Conservation (phyloP, 2,888 invertebrate species). For the Leucoma salicis region DNA sequence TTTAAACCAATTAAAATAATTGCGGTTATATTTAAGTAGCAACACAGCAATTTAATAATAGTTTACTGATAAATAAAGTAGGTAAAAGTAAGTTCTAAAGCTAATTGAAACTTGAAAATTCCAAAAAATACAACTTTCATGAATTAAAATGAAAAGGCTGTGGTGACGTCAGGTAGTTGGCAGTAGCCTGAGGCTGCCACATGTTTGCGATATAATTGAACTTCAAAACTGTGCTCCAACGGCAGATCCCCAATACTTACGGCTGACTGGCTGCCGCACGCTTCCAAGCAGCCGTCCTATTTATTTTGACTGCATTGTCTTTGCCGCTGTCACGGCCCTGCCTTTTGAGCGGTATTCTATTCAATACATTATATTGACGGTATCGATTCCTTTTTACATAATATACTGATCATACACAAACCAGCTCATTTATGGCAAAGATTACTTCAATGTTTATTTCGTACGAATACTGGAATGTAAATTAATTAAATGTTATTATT, state of each 20-base stretch:
- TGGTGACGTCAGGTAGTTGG: constrained; percentile 6
- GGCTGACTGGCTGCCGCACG: constrained; percentile 63
- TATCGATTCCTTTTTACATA: constrained; percentile 67
- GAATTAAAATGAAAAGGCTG: constrained; percentile 17
- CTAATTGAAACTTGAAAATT: too few species aligned
- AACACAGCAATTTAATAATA: too few species aligned
- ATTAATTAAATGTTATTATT: too few species aligned
- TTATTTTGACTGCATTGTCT: constrained; percentile 78
- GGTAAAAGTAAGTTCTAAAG: too few species aligned
- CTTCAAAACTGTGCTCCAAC: constrained; percentile 77
- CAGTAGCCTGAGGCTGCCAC: constrained; percentile 48
- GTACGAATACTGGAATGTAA: too few species aligned
- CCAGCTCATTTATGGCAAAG: neutral
- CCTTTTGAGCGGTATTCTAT: constrained; percentile 73
- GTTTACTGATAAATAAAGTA: too few species aligned
- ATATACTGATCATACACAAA: constrained; percentile 36
- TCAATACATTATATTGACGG: constrained; percentile 70
- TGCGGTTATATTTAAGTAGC: too few species aligned
- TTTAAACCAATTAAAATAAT: too few species aligned
- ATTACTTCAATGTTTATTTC: too few species aligned
- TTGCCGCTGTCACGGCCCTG: constrained; percentile 69
- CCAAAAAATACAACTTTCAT: too few species aligned
- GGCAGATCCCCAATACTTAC: constrained; percentile 80
- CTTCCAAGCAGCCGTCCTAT: constrained; percentile 59
- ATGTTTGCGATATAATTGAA: constrained; percentile 79